These are phyloP conservation scores for Nymphalis c-album DNA, from an alignment of 2,888 invertebrate genomes.

Conservation along the genomic window DNA sequence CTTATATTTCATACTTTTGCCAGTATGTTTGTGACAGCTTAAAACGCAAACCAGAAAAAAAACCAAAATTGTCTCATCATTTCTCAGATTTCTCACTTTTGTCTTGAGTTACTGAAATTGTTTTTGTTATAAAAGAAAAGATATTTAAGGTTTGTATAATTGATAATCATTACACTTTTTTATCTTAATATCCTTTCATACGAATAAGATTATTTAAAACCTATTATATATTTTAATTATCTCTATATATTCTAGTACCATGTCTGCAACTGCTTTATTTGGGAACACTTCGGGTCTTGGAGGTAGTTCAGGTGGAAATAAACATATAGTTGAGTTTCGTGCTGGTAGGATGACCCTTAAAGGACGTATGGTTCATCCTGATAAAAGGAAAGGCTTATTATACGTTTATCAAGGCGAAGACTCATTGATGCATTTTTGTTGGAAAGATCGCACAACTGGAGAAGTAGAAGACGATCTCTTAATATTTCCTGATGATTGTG, in stretches of 20 bases:
- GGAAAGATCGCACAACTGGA: constrained; percentile 98
- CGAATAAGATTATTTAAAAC: too few species aligned
- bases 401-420: constrained; percentile 98
- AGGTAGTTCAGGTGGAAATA: constrained; percentile 90
- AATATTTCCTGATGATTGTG: constrained; percentile 99
- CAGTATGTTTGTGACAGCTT: not conserved
- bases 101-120: not conserved
- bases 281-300: constrained; percentile 88
- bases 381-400: constrained; percentile 95
- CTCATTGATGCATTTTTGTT: constrained; percentile 98
- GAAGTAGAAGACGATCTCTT: constrained; percentile 98
- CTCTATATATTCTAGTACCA: constrained; percentile 45
- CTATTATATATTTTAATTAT: not conserved
- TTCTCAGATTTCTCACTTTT: not conserved
- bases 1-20: not conserved
- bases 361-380: constrained; percentile 96
- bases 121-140: not conserved
- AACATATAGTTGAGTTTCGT: constrained; percentile 96
- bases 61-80: constrained; percentile 23
- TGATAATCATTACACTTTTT: not conserved
- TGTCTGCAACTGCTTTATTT: constrained; percentile 87
- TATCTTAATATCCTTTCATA: too few species aligned
- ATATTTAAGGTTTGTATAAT: not conserved
- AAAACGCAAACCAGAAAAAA: not conserved
- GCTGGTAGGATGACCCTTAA: constrained; percentile 98